phyloP scores from a whole-genome alignment of 2,797 vertebrate genomes.

The Circus cinereus region DNA sequence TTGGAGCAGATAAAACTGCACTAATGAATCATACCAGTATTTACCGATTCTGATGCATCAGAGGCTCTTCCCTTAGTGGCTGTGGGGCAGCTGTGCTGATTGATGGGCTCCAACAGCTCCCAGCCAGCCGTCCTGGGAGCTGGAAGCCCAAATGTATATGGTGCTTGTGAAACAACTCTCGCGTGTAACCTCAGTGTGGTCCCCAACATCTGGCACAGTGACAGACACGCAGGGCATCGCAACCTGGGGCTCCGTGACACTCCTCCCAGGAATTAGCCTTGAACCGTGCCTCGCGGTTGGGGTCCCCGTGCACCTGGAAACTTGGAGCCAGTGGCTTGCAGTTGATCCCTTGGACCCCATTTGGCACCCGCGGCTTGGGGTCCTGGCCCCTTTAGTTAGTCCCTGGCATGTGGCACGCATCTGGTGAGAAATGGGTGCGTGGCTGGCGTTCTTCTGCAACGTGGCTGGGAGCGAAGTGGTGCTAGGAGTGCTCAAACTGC shows the following conservation, averaged over 20 bases:
- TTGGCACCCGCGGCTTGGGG: no score
- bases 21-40: neutral
- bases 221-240: rapidly evolving
- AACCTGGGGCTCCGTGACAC: neutral
- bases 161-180: neutral
- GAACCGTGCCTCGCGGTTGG: rapidly evolving
- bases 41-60: neutral
- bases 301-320: neutral
- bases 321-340: no score
- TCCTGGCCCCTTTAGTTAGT: neutral
- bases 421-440: rapidly evolving
- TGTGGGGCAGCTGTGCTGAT: no score
- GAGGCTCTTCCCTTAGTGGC: neutral
- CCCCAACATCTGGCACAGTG: neutral
- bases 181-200: rapidly evolving
- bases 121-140: neutral
- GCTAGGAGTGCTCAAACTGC: neutral
- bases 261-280: neutral
- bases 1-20: neutral
- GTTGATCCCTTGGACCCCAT: rapidly evolving
- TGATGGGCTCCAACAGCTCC: neutral
- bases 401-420: rapidly evolving
- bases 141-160: neutral
- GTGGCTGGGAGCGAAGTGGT: rapidly evolving
- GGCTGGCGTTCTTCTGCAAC: rapidly evolving